Percentiles rank a stretch among this genome's conserved stretches.
These are phyloP conservation scores for Scophthalmus maximus DNA, from an alignment of 2,113 vertebrate genomes.

Conservation along the genomic window DNA sequence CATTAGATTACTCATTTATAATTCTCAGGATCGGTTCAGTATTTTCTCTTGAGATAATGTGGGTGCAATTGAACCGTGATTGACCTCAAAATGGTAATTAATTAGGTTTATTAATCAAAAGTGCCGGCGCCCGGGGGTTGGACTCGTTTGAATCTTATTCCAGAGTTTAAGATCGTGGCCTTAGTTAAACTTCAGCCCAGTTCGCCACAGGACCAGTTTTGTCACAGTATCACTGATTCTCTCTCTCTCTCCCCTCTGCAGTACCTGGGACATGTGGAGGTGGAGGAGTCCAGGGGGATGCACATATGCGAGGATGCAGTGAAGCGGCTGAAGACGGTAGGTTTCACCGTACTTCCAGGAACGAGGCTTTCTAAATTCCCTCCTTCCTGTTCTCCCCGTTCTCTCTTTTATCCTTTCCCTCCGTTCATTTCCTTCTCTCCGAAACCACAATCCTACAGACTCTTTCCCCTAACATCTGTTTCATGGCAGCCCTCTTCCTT, in stretches of 20 bases:
- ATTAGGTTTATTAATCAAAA: conserved; percentile 45
- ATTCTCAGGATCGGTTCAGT: not conserved
- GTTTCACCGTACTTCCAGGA: conserved; percentile 71
- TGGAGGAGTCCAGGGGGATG: conserved; percentile 99
- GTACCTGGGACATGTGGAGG: conserved; percentile 98
- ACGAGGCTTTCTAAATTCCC: conserved; percentile 11
- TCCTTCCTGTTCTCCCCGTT: not conserved
- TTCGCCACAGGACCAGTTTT: conserved; percentile 13
- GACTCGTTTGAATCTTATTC: conserved; percentile 31
- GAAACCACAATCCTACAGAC: conserved; percentile 10
- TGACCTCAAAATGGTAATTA: conserved; percentile 50
- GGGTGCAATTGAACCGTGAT: conserved; percentile 41
- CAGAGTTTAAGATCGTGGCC: conserved; percentile 27
- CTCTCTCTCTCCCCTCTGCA: conserved; percentile 60
- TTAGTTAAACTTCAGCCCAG: conserved; percentile 1
- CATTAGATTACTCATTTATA: not conserved
- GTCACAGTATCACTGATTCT: conserved; percentile 20
- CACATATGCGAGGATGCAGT: conserved; percentile 99
- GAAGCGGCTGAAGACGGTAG: conserved; percentile 97
- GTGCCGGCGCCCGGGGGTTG: not conserved
- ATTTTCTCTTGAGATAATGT: too few relatives aligned
- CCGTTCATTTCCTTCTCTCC: conserved; percentile 14
- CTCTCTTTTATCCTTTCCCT: not conserved
- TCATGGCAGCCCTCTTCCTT: not conserved
- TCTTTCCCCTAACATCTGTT: conserved; percentile 13